Evolutionary conservation across 2,888 invertebrate species (phyloP).

Genomic region (Drosophila lutescens): DNA sequence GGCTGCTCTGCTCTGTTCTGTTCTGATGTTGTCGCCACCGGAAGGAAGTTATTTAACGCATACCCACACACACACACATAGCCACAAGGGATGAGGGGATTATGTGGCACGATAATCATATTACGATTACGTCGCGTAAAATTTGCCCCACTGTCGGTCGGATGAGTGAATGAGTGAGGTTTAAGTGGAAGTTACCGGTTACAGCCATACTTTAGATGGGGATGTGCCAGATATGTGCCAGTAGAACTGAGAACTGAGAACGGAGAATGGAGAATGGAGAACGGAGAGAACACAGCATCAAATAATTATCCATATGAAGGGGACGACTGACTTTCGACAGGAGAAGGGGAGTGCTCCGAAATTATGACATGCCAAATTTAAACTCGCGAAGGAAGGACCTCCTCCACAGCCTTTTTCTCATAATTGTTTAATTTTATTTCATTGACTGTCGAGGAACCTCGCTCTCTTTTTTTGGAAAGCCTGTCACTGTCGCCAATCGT

Average conservation of each 20-base stretch:
- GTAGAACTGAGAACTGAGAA: not conserved
- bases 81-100: slow-evolving; percentile 20
- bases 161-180: slow-evolving; percentile 35
- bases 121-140: slow-evolving; percentile 79
- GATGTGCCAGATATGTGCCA: not conserved
- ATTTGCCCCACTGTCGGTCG: slow-evolving; percentile 53
- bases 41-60: slow-evolving; percentile 76
- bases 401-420: slow-evolving; percentile 10
- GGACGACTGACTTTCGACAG: no score
- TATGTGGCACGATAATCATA: slow-evolving; percentile 75
- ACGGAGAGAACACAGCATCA: slow-evolving; percentile 19
- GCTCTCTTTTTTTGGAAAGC: slow-evolving; percentile 14
- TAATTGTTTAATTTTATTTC: slow-evolving; percentile 75
- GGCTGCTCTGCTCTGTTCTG: no score
- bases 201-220: not conserved
- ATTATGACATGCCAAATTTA: slow-evolving; percentile 25
- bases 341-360: slow-evolving; percentile 1
- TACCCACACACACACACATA: slow-evolving; percentile 18
- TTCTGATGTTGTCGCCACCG: slow-evolving; percentile 56
- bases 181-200: slow-evolving; percentile 39
- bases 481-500: slow-evolving; percentile 32
- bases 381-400: not conserved
- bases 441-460: slow-evolving; percentile 62
- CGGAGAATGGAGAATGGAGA: no score
- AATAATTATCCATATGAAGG: slow-evolving; percentile 27